phyloP scores from a whole-genome alignment of 1,140 invertebrate genomes.

The Cydia strobilella region DNA sequence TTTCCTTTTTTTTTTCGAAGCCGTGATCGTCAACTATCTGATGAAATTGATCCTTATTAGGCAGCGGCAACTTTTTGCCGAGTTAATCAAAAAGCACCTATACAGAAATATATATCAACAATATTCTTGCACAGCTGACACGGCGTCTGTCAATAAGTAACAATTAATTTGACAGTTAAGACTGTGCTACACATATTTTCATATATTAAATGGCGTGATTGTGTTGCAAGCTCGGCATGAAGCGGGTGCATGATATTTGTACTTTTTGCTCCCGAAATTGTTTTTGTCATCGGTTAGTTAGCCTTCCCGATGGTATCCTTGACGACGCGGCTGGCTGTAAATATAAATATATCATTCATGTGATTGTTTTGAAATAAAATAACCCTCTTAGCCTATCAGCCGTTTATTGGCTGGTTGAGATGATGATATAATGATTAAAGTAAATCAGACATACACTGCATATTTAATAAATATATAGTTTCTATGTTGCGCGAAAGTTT shows the following conservation, averaged over 20 bases:
- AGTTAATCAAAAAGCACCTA: too few relatives aligned
- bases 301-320: constrained; percentile 63
- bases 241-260: constrained; percentile 60
- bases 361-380: too few relatives aligned
- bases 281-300: constrained; percentile 51
- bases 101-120: too few relatives aligned
- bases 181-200: not conserved
- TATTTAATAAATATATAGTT: too few relatives aligned
- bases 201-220: constrained; percentile 32
- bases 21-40: not conserved
- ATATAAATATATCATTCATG: constrained; percentile 38
- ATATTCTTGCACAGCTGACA: not conserved
- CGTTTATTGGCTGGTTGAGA: too few relatives aligned
- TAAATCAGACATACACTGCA: too few relatives aligned
- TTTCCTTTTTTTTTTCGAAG: not conserved
- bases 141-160: not conserved
- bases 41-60: not conserved
- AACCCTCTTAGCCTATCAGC: too few relatives aligned
- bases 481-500: too few relatives aligned
- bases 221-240: constrained; percentile 47
- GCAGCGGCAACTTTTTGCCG: not conserved
- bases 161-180: not conserved
- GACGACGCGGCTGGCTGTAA: constrained; percentile 62
- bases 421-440: too few relatives aligned
- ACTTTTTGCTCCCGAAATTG: constrained; percentile 48